phyloP scores from a whole-genome alignment of 1,140 invertebrate genomes.

The Drosophila willistoni region DNA sequence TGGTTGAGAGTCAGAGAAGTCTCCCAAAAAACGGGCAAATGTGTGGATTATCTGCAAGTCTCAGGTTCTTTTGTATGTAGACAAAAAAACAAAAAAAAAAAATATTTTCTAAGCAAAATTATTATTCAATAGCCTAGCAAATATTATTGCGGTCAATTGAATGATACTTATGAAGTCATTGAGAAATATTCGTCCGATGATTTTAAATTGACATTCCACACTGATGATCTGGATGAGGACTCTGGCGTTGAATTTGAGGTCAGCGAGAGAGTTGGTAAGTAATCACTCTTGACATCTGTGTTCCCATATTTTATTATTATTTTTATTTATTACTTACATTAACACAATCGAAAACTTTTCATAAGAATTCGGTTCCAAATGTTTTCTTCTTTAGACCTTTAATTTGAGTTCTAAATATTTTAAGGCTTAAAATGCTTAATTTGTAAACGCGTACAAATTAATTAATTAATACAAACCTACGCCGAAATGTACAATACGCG shows the following conservation, averaged over 20 bases:
- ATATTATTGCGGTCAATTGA: constrained; percentile 48
- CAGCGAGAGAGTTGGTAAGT: constrained; percentile 15
- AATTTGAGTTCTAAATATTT: too few species aligned
- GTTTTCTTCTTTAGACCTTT: too few species aligned
- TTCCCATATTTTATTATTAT: too few species aligned
- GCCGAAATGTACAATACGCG: too few species aligned
- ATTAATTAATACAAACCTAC: too few species aligned
- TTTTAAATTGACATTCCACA: constrained; percentile 64
- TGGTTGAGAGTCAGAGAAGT: constrained; percentile 43
- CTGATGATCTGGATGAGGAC: constrained; percentile 19
- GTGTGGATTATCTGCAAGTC: constrained; percentile 58
- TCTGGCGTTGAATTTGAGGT: constrained; percentile 34
- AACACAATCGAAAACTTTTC: too few species aligned
- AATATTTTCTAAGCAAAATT: not conserved
- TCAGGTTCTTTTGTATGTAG: constrained; percentile 26
- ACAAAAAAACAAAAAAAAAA: not conserved
- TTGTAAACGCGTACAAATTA: too few species aligned
- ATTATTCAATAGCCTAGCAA: not conserved
- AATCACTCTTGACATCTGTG: too few species aligned
- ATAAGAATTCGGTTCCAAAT: too few species aligned
- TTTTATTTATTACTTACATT: too few species aligned
- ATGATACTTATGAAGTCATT: constrained; percentile 22
- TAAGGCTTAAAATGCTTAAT: not conserved
- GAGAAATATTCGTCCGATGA: too few species aligned
- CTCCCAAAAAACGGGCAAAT: constrained; percentile 60